Evolutionary conservation across 2,113 vertebrate genomes (phyloP).

Genomic region (Emydocephalus ijimae): DNA sequence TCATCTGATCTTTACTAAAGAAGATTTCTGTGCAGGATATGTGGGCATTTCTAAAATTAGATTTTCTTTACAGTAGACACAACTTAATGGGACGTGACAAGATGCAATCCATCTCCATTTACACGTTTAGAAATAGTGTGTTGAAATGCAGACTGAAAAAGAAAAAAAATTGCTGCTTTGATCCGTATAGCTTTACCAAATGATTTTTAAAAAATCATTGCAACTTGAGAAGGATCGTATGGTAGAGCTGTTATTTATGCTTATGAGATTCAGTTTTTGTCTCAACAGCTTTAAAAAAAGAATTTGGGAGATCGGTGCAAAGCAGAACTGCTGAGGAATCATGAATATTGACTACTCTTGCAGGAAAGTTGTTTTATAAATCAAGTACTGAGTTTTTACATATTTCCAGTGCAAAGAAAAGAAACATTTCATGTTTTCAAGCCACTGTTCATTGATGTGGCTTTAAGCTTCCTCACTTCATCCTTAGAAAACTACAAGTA

Average conservation of each 20-base stretch:
- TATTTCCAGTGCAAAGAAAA: background rate
- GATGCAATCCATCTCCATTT: background rate
- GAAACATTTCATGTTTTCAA: background rate
- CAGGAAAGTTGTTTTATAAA: background rate
- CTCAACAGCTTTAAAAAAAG: background rate
- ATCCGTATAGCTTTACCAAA: background rate
- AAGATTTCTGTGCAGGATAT: background rate
- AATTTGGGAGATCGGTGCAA: background rate
- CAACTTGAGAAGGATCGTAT: background rate
- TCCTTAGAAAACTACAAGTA: background rate
- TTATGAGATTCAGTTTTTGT: background rate
- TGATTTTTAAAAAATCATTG: background rate
- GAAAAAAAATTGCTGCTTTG: background rate
- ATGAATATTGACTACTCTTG: background rate
- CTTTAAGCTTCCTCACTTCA: background rate
- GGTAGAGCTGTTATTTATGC: background rate
- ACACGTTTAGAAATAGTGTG: slow-evolving; percentile 8
- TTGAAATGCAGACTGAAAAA: background rate
- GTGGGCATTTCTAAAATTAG: background rate
- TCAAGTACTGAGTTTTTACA: background rate
- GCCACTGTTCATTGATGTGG: background rate
- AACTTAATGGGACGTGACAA: background rate
- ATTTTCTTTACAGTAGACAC: background rate
- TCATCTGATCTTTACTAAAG: background rate
- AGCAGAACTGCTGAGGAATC: background rate